Conservation (phyloP, 2,888 invertebrate genomes). For the Flabesymbios commensalis region DNA sequence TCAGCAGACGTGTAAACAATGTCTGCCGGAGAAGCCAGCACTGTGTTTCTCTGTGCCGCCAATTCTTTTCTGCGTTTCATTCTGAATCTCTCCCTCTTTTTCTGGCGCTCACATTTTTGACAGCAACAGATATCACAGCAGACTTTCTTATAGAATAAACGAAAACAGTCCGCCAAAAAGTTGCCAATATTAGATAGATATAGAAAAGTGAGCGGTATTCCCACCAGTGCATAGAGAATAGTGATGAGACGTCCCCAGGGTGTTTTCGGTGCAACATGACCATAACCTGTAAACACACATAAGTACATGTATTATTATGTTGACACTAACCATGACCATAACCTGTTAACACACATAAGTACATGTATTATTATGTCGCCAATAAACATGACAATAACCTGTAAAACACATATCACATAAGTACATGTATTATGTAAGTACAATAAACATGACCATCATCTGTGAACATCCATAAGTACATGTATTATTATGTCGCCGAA, state of each 20-base stretch:
- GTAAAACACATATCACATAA: no score
- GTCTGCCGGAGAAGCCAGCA: not conserved
- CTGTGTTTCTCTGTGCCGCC: slow-evolving; percentile 15
- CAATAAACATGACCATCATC: no score
- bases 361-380: no score
- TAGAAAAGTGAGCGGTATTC: slow-evolving; percentile 42
- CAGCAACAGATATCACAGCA: slow-evolving; percentile 42
- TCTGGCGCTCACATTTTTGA: slow-evolving; percentile 34
- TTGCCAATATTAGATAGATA: slow-evolving; percentile 45
- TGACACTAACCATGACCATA: not conserved
- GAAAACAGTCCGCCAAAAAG: slow-evolving; percentile 42
- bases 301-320: not conserved
- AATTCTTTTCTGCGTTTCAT: slow-evolving; percentile 13
- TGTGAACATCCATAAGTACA: no score
- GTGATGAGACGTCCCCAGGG: slow-evolving; percentile 37
- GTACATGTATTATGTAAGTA: no score
- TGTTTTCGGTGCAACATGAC: slow-evolving; percentile 44
- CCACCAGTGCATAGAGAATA: slow-evolving; percentile 42
- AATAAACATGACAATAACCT: no score
- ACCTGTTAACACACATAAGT: no score
- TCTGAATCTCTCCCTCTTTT: slow-evolving; percentile 28
- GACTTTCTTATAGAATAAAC: slow-evolving; percentile 39
- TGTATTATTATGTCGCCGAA: no score
- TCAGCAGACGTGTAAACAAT: not conserved
- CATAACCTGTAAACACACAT: slow-evolving; percentile 38